Base-by-base conservation (phyloP, 2,888 invertebrate genomes). In the Pollenia amentaria region DNA sequence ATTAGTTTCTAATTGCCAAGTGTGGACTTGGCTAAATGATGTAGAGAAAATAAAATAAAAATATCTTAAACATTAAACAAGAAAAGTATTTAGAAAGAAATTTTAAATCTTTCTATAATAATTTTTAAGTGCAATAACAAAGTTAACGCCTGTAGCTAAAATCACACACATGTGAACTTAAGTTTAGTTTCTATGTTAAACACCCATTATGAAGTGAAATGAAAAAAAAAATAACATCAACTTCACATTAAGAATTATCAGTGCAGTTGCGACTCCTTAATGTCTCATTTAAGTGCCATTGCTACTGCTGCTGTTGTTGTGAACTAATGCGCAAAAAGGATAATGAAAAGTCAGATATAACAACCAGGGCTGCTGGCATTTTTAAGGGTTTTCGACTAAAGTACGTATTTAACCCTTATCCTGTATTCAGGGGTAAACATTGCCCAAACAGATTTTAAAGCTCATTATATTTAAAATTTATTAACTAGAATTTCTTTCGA, bases 301-400 rank as follows among this genome's bases (percentile, higher is more conserved):
- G 60, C 21, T 60, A 12, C 44, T 38, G n/a, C 29, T 48, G 42
- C 12, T 18, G 9, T 60, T 16, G 10, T 12, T 11, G 16, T 46
- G 12, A n/a, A 38, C 48, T 73, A 62, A 40, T 40, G 29, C 38
- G 38, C 40, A 38, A 18, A 2, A 51, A 14, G 62, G 40, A 51
- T 64, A 51, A 64, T 75, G 40, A 75, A 51, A 62, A 62, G 29
- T 29, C 29, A 29, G 29, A 16, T n/a, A n/a, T 6, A 72, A 44
- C 3, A 55, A 21, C 14, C n/a, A 42, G 1, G 21, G 14, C 55
- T 44, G 44, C 11, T 46, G 44, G 11, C 21, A 1, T 57, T 72
- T 46, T 46, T 1, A 44, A 21, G 55, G 2, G 16, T 1, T 18
- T 53, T 12, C 40, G 6, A 18, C 14, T 1, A 40, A 18, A 38